Base-by-base conservation (phyloP, 2,888 invertebrate genomes). In the Hesperia comma region DNA sequence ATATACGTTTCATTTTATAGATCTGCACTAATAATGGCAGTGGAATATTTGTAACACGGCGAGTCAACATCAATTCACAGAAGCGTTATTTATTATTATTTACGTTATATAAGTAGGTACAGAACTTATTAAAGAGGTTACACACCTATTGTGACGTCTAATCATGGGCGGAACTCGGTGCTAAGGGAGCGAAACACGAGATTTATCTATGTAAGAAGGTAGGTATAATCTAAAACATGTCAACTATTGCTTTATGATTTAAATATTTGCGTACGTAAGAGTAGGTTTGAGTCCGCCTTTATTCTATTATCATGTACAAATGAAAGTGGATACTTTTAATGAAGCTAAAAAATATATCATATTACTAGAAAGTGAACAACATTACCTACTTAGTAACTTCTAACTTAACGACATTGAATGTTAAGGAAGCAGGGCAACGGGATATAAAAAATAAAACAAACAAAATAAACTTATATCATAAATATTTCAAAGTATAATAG, bases 401-500 rank as follows among this genome's bases (percentile, higher is more conserved):
- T 2, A 26, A 26, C 26, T 26, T 26, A 26, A 26, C 5, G 26
- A 26, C 26, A 26, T 26, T 26, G 2, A 26, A 26, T 26, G 26
- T 26, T 26, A 4, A 4, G 26, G 26, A 5, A 14, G 17, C 1
- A 17, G 15, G 43, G 6, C 15, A 46, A 6, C 17, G 19, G 19
- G 46, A 46, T 26, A 19, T n/a, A 55, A 14, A 55, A 63, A 63
- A 49, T 7, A 57, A 63, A 63, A 63, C 49, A 56, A 57, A 33
- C 21, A 8, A 46, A 63, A 63, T 21, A 6, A 53, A 53, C 32
- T 53, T 26, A n/a, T 61, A n/a, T 40, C n/a, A 40, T 57, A 63
- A 56, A 63, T 63, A 63, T 49, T 63, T 19, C 56, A 63, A 63
- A 63, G 10, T n/a, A 43, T 49, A 46, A 57, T 57, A 49, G 17